Conservation (phyloP, 2,797 vertebrate species). For the Scarus forsteni region DNA sequence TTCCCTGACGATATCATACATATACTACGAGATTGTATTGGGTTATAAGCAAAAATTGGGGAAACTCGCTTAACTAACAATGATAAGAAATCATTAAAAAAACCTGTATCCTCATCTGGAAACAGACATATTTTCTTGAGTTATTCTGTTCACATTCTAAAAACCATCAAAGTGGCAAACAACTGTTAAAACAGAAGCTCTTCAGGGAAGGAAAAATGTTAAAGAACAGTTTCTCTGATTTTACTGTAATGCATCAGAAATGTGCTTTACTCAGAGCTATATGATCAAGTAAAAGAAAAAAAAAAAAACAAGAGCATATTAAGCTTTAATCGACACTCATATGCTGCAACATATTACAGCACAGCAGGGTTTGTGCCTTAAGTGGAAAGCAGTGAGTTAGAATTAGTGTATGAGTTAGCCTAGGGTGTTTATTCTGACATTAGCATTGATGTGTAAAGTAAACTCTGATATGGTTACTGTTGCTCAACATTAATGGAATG, state of each 20-base stretch:
- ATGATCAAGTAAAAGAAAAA: conserved; percentile 29
- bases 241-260: conserved; percentile 1
- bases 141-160: no score
- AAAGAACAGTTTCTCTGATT: no score
- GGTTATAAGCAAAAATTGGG: no score
- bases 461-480: conserved; percentile 22
- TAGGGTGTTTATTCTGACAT: conserved; percentile 44
- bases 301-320: conserved; percentile 11
- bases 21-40: no score
- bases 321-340: conserved; percentile 20
- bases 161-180: no score
- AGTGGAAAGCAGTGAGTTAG: conserved; percentile 31
- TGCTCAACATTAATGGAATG: conserved; percentile 16
- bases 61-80: no score
- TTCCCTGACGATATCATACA: no score
- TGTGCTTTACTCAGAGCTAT: conserved; percentile 23
- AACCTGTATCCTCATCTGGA: no score
- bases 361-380: conserved; percentile 19
- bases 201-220: no score
- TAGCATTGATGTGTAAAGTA: conserved; percentile 49
- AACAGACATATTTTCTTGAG: no score
- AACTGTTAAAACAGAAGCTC: no score
- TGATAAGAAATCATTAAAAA: no score
- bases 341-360: conserved; percentile 35
- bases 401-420: conserved; percentile 50